These are phyloP conservation scores for Grantiella picta DNA, from an alignment of 2,113 vertebrate genomes.

Conservation along the genomic window DNA sequence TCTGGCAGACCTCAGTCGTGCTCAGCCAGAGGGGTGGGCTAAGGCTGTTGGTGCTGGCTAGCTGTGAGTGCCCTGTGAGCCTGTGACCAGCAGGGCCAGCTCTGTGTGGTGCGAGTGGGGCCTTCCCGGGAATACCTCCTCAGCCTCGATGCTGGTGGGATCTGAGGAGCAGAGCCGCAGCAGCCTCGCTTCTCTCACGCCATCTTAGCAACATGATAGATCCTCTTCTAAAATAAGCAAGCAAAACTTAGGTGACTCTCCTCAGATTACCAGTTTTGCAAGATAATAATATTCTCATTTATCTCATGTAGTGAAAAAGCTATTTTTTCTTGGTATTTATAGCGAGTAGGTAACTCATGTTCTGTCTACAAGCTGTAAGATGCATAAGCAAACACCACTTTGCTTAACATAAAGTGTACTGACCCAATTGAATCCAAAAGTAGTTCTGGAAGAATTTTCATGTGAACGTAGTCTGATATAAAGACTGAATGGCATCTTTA, in stretches of 20 bases:
- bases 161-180: not conserved
- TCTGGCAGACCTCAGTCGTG: not conserved
- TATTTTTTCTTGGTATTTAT: not conserved
- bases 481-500: not conserved
- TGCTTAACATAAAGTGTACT: not conserved
- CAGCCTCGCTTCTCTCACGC: not conserved
- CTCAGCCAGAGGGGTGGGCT: too few species aligned
- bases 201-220: not conserved
- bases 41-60: not conserved
- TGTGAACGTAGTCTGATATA: not conserved
- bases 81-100: not conserved
- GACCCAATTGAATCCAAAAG: not conserved
- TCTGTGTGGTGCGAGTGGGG: too few species aligned
- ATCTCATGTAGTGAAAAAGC: not conserved
- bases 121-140: rapidly evolving
- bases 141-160: not conserved
- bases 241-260: not conserved
- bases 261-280: not conserved
- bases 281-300: not conserved
- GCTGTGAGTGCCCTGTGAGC: rapidly evolving
- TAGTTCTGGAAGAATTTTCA: not conserved
- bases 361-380: not conserved
- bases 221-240: not conserved
- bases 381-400: not conserved
- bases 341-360: not conserved